Evolutionary conservation across 2,888 invertebrate genomes (phyloP).

Genomic region (Idaea aversata): DNA sequence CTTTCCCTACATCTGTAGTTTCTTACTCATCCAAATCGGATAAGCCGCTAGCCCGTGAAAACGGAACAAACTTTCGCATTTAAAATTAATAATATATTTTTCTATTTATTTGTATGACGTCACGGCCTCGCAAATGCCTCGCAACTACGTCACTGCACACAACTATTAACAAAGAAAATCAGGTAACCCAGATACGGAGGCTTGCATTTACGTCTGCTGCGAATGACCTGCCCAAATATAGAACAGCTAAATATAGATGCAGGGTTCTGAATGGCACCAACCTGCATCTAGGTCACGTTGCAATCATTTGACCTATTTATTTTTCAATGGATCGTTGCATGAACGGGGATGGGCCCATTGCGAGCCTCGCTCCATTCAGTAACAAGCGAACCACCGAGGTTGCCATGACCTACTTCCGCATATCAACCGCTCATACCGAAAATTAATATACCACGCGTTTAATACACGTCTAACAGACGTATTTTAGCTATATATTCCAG

Average conservation of each 20-base stretch:
- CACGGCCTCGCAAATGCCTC: constrained; percentile 49
- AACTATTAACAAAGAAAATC: constrained; percentile 71
- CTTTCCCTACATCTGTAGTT: too few relatives aligned
- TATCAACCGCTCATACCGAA: constrained; percentile 26
- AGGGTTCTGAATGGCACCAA: constrained; percentile 67
- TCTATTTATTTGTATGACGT: constrained; percentile 46
- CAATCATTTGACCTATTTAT: constrained; percentile 79
- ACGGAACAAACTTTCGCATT: background rate
- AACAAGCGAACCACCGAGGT: constrained; percentile 66
- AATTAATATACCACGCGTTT: constrained; percentile 4
- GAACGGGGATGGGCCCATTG: constrained; percentile 71
- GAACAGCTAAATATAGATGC: constrained; percentile 72
- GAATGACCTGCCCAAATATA: constrained; percentile 78
- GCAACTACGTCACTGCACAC: constrained; percentile 64
- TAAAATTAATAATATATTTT: constrained; percentile 5
- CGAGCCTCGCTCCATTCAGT: constrained; percentile 73
- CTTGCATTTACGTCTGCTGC: constrained; percentile 67
- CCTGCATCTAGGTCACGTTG: constrained; percentile 70
- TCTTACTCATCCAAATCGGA: too few relatives aligned
- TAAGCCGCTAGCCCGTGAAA: background rate
- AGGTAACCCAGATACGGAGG: constrained; percentile 76
- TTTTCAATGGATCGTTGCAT: constrained; percentile 75
- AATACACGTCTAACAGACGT: background rate
- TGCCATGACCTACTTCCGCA: constrained; percentile 66
- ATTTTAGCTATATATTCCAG: background rate